These are phyloP conservation scores for Stenodera caucasica DNA, from an alignment of 2,888 invertebrate genomes.

Conservation along the genomic window DNA sequence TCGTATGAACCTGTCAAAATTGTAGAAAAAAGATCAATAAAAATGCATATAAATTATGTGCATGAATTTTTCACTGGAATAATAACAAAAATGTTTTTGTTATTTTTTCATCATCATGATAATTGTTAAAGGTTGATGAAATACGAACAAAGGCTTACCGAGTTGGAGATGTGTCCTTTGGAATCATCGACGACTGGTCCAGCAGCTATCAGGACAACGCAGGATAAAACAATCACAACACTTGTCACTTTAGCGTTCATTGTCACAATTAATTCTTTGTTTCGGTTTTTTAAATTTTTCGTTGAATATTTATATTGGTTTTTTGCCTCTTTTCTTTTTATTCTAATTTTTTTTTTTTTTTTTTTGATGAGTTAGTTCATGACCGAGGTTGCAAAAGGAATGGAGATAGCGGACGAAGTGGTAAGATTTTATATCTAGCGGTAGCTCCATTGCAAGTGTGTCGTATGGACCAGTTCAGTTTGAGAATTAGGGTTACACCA, in stretches of 20 bases:
- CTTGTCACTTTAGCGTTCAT: slow-evolving; percentile 53
- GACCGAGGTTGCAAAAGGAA: slow-evolving; percentile 54
- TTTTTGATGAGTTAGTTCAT: slow-evolving; percentile 42
- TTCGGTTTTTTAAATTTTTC: too few relatives aligned
- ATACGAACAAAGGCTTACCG: slow-evolving; percentile 53
- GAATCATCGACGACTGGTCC: slow-evolving; percentile 53
- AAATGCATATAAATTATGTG: too few relatives aligned
- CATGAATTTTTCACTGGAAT: too few relatives aligned
- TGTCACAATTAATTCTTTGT: slow-evolving; percentile 10
- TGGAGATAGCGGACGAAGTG: slow-evolving; percentile 48
- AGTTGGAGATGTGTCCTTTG: slow-evolving; percentile 50
- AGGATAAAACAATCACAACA: slow-evolving; percentile 48
- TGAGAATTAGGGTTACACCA: slow-evolving; percentile 53
- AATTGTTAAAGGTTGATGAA: too few relatives aligned
- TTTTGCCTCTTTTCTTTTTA: background rate
- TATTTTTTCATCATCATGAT: too few relatives aligned
- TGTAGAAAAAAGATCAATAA: too few relatives aligned
- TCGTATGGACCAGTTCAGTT: slow-evolving; percentile 54
- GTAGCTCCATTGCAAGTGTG: slow-evolving; percentile 50
- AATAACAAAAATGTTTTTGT: slow-evolving; percentile 3
- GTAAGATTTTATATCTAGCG: slow-evolving; percentile 54
- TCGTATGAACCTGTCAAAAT: slow-evolving; percentile 53
- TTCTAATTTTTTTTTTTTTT: background rate
- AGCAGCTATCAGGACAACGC: slow-evolving; percentile 43
- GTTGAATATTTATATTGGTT: background rate